A percentile compares a stretch with the other conserved stretches of the same genome.
phyloP scores from a whole-genome alignment of 2,797 vertebrate genomes.

The Pelodytes ibericus region DNA sequence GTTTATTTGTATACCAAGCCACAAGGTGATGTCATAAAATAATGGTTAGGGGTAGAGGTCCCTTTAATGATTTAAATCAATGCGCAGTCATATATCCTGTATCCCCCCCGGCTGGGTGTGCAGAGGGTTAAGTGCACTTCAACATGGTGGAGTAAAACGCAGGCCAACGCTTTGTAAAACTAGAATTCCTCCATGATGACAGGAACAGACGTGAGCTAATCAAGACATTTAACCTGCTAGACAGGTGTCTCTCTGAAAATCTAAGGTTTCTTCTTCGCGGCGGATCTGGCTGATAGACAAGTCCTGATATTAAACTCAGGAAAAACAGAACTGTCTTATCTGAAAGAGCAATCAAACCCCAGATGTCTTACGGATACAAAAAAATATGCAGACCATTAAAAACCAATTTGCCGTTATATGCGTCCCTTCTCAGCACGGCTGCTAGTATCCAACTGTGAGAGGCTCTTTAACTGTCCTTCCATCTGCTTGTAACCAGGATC shows the following conservation, averaged over 20 bases:
- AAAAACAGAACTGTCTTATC: slow-evolving; percentile 41
- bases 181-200: slow-evolving; percentile 46
- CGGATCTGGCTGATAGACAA: slow-evolving; percentile 29
- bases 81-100: too few relatives aligned
- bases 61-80: too few relatives aligned
- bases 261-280: slow-evolving; percentile 39
- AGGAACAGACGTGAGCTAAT: slow-evolving; percentile 32
- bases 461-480: too few relatives aligned
- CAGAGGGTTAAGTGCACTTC: too few relatives aligned
- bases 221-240: slow-evolving; percentile 26
- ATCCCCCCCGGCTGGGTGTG: too few relatives aligned
- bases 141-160: not conserved
- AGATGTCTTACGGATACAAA: slow-evolving; percentile 30
- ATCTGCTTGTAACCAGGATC: too few relatives aligned
- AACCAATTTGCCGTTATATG: not conserved
- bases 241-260: slow-evolving; percentile 44
- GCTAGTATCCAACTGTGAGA: not conserved
- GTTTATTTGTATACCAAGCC: too few relatives aligned
- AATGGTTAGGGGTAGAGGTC: too few relatives aligned
- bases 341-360: slow-evolving; percentile 33
- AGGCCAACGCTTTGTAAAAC: slow-evolving; percentile 28
- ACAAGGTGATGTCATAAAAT: too few relatives aligned
- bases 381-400: slow-evolving; percentile 15
- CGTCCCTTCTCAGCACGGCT: not conserved
- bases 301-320: slow-evolving; percentile 25